Conservation (phyloP, 2,797 vertebrate species). For the Uromys caudimaculatus region DNA sequence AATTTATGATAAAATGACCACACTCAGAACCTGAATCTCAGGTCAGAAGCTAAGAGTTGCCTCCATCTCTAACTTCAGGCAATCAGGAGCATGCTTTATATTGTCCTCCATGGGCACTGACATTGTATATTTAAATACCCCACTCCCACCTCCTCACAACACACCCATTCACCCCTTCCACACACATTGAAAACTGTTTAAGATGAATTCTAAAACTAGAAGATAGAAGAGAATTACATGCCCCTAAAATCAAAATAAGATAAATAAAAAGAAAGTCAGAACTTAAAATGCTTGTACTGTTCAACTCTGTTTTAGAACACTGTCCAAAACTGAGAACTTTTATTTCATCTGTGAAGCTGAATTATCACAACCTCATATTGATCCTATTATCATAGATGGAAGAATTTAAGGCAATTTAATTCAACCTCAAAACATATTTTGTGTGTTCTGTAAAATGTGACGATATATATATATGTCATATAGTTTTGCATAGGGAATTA, state of each 20-base stretch:
- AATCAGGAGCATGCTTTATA: not conserved
- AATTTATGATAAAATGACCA: not conserved
- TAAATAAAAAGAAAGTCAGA: not conserved
- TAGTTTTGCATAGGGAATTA: not conserved
- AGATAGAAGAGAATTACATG: not conserved
- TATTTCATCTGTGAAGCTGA: too few relatives aligned
- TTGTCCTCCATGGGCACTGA: not conserved
- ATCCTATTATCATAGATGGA: not conserved
- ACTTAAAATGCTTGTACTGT: not conserved
- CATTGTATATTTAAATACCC: not conserved
- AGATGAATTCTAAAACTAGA: not conserved
- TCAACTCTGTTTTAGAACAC: not conserved
- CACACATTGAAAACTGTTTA: not conserved
- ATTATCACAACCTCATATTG: not conserved
- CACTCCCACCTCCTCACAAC: not conserved
- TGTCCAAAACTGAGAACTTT: not conserved
- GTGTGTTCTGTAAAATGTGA: not conserved
- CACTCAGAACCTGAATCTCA: accelerated
- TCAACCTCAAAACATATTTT: not conserved
- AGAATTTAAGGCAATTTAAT: not conserved
- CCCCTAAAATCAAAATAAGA: not conserved
- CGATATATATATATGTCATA: too few relatives aligned
- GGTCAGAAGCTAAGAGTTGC: not conserved
- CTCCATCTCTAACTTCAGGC: not conserved
- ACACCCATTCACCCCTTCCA: not conserved